Percentiles rank a stretch among this genome's conserved stretches.
Evolutionary conservation across 2,888 invertebrate species (phyloP).

Genomic region (Salpingus planirostris): DNA sequence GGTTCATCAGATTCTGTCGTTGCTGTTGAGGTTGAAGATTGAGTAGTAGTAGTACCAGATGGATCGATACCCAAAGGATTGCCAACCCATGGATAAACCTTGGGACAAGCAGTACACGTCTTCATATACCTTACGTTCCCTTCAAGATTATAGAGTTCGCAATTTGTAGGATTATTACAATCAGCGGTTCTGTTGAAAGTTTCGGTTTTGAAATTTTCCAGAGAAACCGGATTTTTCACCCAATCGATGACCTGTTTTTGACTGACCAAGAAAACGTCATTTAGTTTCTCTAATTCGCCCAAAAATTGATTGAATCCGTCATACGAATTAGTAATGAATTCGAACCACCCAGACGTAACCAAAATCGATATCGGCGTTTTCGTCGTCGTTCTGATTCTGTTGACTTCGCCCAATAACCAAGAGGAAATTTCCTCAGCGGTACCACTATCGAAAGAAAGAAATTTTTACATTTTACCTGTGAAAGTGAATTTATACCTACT

Average conservation of each 20-base stretch:
- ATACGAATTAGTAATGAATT: constrained; percentile 25
- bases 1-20: neutral
- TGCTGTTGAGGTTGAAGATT: neutral
- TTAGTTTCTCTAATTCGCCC: constrained; percentile 26
- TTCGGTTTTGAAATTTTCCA: constrained; percentile 21
- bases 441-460: constrained; percentile 15
- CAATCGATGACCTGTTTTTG: constrained; percentile 40
- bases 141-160: constrained; percentile 21
- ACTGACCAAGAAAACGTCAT: constrained; percentile 42
- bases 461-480: neutral
- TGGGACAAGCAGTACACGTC: constrained; percentile 40
- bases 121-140: constrained; percentile 35
- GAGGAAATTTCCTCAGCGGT: neutral
- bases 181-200: constrained; percentile 11
- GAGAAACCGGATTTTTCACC: constrained; percentile 37
- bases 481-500: constrained; percentile 37
- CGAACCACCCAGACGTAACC: constrained; percentile 41
- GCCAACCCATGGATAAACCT: constrained; percentile 40
- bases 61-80: constrained; percentile 38
- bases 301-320: constrained; percentile 34
- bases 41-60: neutral
- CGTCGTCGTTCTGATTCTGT: constrained; percentile 35
- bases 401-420: constrained; percentile 43
- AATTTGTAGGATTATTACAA: constrained; percentile 23
- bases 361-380: constrained; percentile 6